Evolutionary conservation across 2,888 invertebrate genomes (phyloP).

Genomic region (Plusia festucae): DNA sequence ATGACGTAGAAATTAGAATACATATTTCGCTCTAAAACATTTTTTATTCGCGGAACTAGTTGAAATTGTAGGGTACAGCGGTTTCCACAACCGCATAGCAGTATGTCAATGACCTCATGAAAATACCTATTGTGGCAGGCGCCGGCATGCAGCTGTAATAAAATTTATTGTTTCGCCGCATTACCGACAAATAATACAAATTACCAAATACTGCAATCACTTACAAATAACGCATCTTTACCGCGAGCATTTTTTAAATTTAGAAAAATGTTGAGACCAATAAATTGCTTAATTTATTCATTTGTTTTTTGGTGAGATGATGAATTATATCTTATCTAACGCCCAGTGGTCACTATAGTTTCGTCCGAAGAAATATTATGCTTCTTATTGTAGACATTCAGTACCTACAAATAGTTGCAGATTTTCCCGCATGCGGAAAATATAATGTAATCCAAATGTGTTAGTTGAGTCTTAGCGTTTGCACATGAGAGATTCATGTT

Average conservation of each 20-base stretch:
- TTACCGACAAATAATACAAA: slow-evolving; percentile 35
- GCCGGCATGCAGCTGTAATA: slow-evolving; percentile 45
- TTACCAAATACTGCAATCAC: slow-evolving; percentile 21
- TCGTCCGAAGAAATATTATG: too few relatives aligned
- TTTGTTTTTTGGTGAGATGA: not conserved
- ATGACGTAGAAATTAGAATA: slow-evolving; percentile 18
- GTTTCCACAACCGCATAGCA: slow-evolving; percentile 57
- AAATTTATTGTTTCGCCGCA: slow-evolving; percentile 42
- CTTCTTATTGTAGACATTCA: not conserved
- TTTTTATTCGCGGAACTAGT: slow-evolving; percentile 49
- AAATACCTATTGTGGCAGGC: slow-evolving; percentile 45
- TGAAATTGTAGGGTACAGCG: slow-evolving; percentile 30
- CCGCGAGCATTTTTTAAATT: not conserved
- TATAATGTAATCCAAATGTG: not conserved
- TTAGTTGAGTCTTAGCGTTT: not conserved
- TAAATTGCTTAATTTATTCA: not conserved
- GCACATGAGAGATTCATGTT: not conserved
- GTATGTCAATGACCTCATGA: slow-evolving; percentile 58
- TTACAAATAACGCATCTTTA: slow-evolving; percentile 17
- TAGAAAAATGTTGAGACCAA: not conserved
- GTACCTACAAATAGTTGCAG: not conserved
- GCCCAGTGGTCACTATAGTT: not conserved
- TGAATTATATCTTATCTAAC: too few relatives aligned
- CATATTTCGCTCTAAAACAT: slow-evolving; percentile 40
- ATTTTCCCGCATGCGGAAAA: not conserved